These are phyloP conservation scores for Cremastinae sp. DNA, from an alignment of 2,888 invertebrate genomes.

Conservation along the genomic window DNA sequence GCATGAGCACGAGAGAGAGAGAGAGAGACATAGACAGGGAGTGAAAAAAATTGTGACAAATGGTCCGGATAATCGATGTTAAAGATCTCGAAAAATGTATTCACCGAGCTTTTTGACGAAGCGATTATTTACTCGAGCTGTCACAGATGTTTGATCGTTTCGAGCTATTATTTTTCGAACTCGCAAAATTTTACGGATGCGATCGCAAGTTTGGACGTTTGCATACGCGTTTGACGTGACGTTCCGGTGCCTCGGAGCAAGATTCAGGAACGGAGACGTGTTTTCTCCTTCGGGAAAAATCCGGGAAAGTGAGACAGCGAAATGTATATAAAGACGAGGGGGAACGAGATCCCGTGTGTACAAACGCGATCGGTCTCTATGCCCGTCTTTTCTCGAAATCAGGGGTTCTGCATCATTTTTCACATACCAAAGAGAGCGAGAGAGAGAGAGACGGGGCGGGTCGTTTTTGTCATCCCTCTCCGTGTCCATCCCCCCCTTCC, in stretches of 20 bases:
- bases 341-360: conserved; percentile 51
- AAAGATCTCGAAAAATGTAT: conserved; percentile 23
- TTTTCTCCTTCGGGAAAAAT: conserved; percentile 72
- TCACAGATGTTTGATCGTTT: conserved; percentile 72
- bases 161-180: conserved; percentile 52
- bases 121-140: conserved; percentile 71
- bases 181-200: too few relatives aligned
- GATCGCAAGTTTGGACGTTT: neutral
- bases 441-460: conserved; percentile 71
- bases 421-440: conserved; percentile 71
- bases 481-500: conserved; percentile 22
- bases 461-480: conserved; percentile 75
- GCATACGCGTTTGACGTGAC: neutral
- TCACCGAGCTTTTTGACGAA: conserved; percentile 25
- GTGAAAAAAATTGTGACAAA: conserved; percentile 37
- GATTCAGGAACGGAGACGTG: conserved; percentile 50
- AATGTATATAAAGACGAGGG: conserved; percentile 24
- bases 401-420: conserved; percentile 79
- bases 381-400: conserved; percentile 65
- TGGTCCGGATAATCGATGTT: conserved; percentile 36
- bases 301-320: conserved; percentile 36
- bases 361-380: conserved; percentile 55
- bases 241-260: conserved; percentile 20
- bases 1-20: conserved; percentile 63
- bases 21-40: conserved; percentile 15